Percentiles rank a stretch among this genome's conserved stretches.
These are phyloP conservation scores for Scomber colias DNA, from an alignment of 2,113 vertebrate genomes.

Conservation along the genomic window DNA sequence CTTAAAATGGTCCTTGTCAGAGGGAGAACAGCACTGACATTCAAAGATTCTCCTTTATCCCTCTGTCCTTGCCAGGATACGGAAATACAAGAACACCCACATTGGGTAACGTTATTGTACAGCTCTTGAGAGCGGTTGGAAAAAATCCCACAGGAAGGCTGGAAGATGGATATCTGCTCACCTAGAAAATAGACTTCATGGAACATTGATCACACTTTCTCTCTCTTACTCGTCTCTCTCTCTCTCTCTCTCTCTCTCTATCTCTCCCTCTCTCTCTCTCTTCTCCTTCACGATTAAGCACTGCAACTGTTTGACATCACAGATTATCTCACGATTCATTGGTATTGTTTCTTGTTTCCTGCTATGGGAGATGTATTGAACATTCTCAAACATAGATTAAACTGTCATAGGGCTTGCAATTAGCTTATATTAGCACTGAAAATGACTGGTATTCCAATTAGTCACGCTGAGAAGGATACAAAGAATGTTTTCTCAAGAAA, in stretches of 20 bases:
- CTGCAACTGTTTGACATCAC: slow-evolving; percentile 47
- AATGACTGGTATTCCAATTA: slow-evolving; percentile 22
- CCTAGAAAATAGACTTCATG: slow-evolving; percentile 74
- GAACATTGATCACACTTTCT: slow-evolving; percentile 62
- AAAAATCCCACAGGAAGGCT: slow-evolving; percentile 47
- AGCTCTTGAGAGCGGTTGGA: slow-evolving; percentile 11
- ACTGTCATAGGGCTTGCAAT: background rate
- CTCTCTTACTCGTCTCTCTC: background rate
- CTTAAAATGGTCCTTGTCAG: slow-evolving; percentile 35
- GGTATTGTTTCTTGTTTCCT: slow-evolving; percentile 41
- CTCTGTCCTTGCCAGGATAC: slow-evolving; percentile 17
- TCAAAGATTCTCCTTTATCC: slow-evolving; percentile 30
- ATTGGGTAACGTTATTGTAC: slow-evolving; percentile 31
- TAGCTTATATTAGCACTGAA: slow-evolving; percentile 14
- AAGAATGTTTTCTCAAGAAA: background rate
- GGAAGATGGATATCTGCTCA: slow-evolving; percentile 68
- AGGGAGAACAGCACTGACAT: background rate
- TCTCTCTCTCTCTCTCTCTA: background rate
- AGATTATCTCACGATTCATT: slow-evolving; percentile 45
- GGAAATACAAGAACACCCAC: slow-evolving; percentile 32
- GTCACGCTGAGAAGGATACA: slow-evolving; percentile 9
- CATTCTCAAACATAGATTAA: background rate
- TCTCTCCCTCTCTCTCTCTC: background rate
- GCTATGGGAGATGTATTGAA: slow-evolving; percentile 37
- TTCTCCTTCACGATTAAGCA: slow-evolving; percentile 40